A percentile compares a stretch with the other conserved stretches of the same genome.
phyloP scores from a whole-genome alignment of 2,113 vertebrate genomes.

The Callipepla squamata region DNA sequence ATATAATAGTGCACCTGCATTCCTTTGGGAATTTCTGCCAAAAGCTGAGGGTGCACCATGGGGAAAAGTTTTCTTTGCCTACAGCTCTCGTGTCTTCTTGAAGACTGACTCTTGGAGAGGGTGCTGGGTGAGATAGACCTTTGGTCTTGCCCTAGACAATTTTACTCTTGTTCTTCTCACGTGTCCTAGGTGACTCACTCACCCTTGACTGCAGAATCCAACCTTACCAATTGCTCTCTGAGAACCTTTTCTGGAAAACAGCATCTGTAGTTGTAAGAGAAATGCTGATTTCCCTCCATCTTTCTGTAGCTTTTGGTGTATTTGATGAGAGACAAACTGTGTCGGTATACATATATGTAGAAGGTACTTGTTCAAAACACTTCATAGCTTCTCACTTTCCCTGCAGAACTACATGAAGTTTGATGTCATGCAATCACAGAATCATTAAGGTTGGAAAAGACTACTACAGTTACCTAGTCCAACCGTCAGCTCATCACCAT shows the following conservation, averaged over 20 bases:
- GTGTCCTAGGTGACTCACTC: neutral
- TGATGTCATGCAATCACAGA: neutral
- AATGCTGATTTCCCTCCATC: neutral
- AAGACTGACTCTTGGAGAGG: neutral
- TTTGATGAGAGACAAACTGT: neutral
- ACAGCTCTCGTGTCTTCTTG: neutral
- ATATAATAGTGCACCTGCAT: neutral
- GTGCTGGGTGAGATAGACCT: fast-evolving
- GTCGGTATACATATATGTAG: neutral
- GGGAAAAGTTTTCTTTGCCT: neutral
- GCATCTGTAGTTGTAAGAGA: neutral
- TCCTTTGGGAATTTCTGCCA: neutral
- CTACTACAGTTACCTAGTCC: too few relatives aligned
- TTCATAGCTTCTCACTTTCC: neutral
- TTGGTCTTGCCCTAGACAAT: neutral
- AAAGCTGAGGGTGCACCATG: neutral
- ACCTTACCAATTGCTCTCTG: neutral
- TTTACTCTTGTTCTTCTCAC: neutral
- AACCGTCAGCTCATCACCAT: too few relatives aligned
- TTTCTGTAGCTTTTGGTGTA: neutral
- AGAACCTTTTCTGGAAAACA: neutral
- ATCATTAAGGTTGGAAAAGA: too few relatives aligned
- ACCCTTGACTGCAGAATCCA: neutral
- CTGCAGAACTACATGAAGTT: neutral
- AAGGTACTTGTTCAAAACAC: neutral